A percentile compares a stretch with the other conserved stretches of the same genome.
phyloP scores from a whole-genome alignment of 2,113 vertebrate genomes.

The Phyllostomus hastatus region DNA sequence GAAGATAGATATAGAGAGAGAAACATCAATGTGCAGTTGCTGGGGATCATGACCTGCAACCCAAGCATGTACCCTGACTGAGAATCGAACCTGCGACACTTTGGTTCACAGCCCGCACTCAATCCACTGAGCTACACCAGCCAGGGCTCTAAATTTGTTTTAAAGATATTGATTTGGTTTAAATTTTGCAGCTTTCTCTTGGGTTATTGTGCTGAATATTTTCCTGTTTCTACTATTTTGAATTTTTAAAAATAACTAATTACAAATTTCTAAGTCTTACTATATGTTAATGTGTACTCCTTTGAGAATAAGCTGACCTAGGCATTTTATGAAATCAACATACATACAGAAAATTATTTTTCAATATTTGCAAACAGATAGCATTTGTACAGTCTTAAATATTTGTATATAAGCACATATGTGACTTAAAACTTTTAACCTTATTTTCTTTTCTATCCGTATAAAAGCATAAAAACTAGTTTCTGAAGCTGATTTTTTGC shows the following conservation, averaged over 20 bases:
- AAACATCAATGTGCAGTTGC: too few species aligned
- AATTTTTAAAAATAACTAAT: not conserved
- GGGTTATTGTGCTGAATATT: not conserved
- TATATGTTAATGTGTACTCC: not conserved
- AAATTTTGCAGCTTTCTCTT: not conserved
- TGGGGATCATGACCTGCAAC: too few species aligned
- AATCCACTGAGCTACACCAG: too few species aligned
- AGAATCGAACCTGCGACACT: too few species aligned
- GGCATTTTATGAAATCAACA: not conserved
- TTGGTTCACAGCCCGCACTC: too few species aligned
- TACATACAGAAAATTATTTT: not conserved
- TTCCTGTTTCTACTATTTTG: not conserved
- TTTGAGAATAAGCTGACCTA: not conserved
- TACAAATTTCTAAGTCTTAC: not conserved
- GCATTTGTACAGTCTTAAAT: not conserved
- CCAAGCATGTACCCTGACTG: too few species aligned
- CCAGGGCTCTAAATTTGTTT: not conserved
- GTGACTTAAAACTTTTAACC: not conserved
- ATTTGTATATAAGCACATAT: not conserved
- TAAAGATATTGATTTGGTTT: not conserved
- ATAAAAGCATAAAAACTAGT: not conserved
- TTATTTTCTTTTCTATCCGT: conserved; percentile 6
- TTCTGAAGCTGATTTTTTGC: not conserved
- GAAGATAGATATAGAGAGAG: too few species aligned
- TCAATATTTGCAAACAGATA: not conserved